These are phyloP conservation scores for Anniella stebbinsi DNA, from an alignment of 2,797 vertebrate genomes.

Conservation along the genomic window DNA sequence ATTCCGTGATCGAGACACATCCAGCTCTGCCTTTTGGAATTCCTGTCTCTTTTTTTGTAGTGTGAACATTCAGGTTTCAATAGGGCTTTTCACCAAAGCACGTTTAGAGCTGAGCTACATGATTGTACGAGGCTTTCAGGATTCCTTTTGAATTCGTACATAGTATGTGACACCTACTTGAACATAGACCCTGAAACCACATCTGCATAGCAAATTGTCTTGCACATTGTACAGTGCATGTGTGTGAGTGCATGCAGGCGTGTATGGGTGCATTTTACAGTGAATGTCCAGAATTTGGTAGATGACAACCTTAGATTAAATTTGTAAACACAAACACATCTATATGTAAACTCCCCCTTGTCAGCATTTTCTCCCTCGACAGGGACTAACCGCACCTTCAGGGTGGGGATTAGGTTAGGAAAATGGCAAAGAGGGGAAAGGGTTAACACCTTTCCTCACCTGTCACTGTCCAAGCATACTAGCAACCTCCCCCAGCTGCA, in stretches of 20 bases:
- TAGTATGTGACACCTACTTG: not conserved
- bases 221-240: not conserved
- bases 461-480: not conserved
- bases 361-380: not conserved
- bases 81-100: not conserved
- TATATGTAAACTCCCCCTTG: no score
- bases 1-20: not conserved
- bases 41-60: not conserved
- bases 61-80: accelerated
- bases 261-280: not conserved
- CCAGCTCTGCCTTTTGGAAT: not conserved
- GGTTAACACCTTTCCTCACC: not conserved
- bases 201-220: not conserved
- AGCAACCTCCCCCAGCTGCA: not conserved
- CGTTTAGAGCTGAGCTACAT: not conserved
- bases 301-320: not conserved
- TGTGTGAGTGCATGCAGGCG: no score
- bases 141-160: not conserved
- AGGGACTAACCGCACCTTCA: not conserved
- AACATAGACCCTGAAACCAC: not conserved
- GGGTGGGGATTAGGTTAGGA: not conserved
- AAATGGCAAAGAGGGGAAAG: not conserved
- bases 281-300: not conserved
- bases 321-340: not conserved
- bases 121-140: not conserved